A percentile compares a stretch with the other conserved stretches of the same genome.
Evolutionary conservation across 2,113 vertebrate species (phyloP).

Genomic region (Glaucidium brasilianum): DNA sequence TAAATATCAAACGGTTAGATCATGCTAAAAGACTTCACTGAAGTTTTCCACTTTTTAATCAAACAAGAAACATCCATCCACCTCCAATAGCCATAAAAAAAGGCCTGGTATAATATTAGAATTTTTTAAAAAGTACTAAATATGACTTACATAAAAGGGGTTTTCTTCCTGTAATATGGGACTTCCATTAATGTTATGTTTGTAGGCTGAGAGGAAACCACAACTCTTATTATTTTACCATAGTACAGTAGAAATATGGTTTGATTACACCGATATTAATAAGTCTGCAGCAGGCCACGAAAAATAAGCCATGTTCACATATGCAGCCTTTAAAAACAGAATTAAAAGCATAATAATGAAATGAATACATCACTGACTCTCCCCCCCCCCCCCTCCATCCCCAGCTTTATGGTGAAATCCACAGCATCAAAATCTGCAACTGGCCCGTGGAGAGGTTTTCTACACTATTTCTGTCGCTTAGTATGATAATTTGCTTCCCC

Average conservation of each 20-base stretch:
- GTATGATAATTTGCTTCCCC: not conserved
- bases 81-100: not conserved
- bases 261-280: not conserved
- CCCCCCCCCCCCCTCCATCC: not conserved
- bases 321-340: not conserved
- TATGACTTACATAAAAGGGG: not conserved
- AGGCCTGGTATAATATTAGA: not conserved
- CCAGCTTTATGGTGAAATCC: not conserved
- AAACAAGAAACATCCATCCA: not conserved
- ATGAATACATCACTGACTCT: not conserved
- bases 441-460: not conserved
- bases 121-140: not conserved
- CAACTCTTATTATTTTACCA: not conserved
- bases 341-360: conserved; percentile 15
- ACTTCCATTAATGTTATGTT: not conserved
- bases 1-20: conserved; percentile 62
- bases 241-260: not conserved
- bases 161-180: not conserved
- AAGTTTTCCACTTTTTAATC: conserved; percentile 34
- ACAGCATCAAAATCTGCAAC: not conserved
- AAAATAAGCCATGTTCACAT: not conserved
- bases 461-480: not conserved
- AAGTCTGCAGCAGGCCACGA: not conserved
- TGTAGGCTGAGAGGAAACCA: not conserved
- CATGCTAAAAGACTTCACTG: conserved; percentile 1